These are phyloP conservation scores for Drosophila crucigera DNA, from an alignment of 2,888 invertebrate species.

Conservation along the genomic window DNA sequence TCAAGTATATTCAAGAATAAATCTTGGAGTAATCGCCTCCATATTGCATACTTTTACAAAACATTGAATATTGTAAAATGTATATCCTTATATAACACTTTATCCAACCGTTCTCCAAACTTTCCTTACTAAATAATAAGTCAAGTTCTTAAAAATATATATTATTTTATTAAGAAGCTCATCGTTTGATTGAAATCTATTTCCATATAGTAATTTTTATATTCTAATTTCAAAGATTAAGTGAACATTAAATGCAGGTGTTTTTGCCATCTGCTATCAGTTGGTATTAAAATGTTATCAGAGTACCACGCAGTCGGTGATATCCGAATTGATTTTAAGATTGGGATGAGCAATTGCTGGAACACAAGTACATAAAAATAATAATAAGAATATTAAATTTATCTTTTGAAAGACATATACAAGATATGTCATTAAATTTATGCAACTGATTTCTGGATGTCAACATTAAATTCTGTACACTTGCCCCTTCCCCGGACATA, in stretches of 20 bases:
- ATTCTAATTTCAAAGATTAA: not conserved
- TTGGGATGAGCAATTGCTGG: not conserved
- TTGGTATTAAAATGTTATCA: not conserved
- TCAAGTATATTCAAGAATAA: too few relatives aligned
- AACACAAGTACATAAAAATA: not conserved
- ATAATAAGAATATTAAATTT: not conserved
- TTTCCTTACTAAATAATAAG: not conserved
- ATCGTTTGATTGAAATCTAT: not conserved
- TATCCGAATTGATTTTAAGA: not conserved
- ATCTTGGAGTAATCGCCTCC: too few relatives aligned
- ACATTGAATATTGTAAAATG: not conserved
- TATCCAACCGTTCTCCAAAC: not conserved
- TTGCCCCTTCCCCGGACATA: not conserved
- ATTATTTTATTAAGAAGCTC: not conserved
- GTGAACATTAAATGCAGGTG: not conserved
- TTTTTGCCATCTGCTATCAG: not conserved
- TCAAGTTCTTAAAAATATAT: not conserved
- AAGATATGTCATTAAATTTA: not conserved
- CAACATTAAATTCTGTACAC: constrained; percentile 3
- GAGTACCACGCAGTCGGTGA: not conserved
- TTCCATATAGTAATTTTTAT: not conserved
- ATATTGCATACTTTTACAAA: too few relatives aligned
- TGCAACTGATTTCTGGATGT: not conserved
- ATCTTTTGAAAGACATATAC: not conserved
- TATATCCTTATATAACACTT: not conserved